Evolutionary conservation across 2,888 invertebrate genomes (phyloP).

Genomic region (Arge pagana): DNA sequence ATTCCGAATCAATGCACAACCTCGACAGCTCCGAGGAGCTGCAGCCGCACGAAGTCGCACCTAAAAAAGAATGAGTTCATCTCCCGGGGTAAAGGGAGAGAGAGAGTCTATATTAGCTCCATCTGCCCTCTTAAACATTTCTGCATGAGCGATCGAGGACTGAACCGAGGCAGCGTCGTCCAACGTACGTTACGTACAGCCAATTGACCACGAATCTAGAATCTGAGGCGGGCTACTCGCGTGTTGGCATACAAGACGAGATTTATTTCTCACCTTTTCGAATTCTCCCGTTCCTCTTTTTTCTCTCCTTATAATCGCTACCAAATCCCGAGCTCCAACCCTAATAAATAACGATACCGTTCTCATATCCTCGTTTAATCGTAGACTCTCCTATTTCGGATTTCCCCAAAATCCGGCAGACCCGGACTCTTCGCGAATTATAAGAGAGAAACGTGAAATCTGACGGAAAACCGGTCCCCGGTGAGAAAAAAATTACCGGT

Average conservation of each 20-base stretch:
- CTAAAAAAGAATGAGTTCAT: slow-evolving; percentile 50
- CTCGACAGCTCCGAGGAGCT: background rate
- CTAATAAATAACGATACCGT: slow-evolving; percentile 15
- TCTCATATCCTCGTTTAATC: too few relatives aligned
- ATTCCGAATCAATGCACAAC: slow-evolving; percentile 1
- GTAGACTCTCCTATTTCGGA: too few relatives aligned
- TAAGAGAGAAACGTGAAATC: too few relatives aligned
- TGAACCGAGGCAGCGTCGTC: background rate
- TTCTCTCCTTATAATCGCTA: too few relatives aligned
- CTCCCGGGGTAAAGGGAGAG: slow-evolving; percentile 39
- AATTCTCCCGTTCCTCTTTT: too few relatives aligned
- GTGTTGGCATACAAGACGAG: slow-evolving; percentile 44
- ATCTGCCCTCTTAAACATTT: slow-evolving; percentile 51
- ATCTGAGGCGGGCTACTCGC: slow-evolving; percentile 48
- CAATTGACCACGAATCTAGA: slow-evolving; percentile 56
- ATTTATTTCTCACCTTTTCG: too few relatives aligned
- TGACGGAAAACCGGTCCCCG: too few relatives aligned
- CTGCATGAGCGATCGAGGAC: slow-evolving; percentile 42
- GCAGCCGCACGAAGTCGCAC: slow-evolving; percentile 8
- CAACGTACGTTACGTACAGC: slow-evolving; percentile 48
- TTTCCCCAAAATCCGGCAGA: too few relatives aligned
- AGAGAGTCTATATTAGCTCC: slow-evolving; percentile 56
- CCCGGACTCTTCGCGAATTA: too few relatives aligned
- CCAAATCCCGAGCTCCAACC: background rate
- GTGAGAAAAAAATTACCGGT: too few relatives aligned